phyloP scores from a whole-genome alignment of 2,797 vertebrate species.

The Lates japonicus region DNA sequence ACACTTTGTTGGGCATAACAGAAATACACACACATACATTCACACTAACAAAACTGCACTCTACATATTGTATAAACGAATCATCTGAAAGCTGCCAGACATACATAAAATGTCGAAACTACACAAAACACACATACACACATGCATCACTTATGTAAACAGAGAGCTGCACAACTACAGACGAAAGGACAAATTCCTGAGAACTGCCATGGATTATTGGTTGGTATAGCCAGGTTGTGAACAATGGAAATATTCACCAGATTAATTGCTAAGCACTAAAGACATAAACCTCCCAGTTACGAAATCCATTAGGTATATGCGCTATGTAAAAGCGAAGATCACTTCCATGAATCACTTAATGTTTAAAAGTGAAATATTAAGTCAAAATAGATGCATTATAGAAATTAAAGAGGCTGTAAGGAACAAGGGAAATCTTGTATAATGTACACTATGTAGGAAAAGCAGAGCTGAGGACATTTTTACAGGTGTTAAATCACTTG shows the following conservation, averaged over 20 bases:
- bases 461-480: slow-evolving; percentile 1
- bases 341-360: slow-evolving; percentile 1
- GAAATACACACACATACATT: slow-evolving; percentile 16
- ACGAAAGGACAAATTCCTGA: slow-evolving; percentile 65
- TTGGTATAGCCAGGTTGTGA: slow-evolving; percentile 41
- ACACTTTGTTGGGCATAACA: slow-evolving; percentile 34
- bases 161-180: slow-evolving; percentile 58
- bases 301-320: slow-evolving; percentile 14
- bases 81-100: slow-evolving; percentile 4
- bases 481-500: slow-evolving; percentile 3
- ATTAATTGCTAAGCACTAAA: slow-evolving; percentile 46
- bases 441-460: slow-evolving; percentile 4
- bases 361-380: slow-evolving; percentile 19
- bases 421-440: neutral
- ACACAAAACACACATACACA: slow-evolving; percentile 14
- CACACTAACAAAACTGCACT: slow-evolving; percentile 5
- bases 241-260: slow-evolving; percentile 46
- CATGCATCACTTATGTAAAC: slow-evolving; percentile 31
- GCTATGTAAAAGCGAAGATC: slow-evolving; percentile 17
- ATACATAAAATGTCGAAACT: slow-evolving; percentile 10
- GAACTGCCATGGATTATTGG: slow-evolving; percentile 64
- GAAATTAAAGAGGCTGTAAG: slow-evolving; percentile 9
- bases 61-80: slow-evolving; percentile 5
- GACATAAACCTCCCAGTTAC: slow-evolving; percentile 23
- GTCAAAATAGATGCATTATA: slow-evolving; percentile 6